Percentiles rank a stretch among this genome's conserved stretches.
These are phyloP conservation scores for Drosophila paracracens DNA, from an alignment of 2,888 invertebrate genomes.

Conservation along the genomic window DNA sequence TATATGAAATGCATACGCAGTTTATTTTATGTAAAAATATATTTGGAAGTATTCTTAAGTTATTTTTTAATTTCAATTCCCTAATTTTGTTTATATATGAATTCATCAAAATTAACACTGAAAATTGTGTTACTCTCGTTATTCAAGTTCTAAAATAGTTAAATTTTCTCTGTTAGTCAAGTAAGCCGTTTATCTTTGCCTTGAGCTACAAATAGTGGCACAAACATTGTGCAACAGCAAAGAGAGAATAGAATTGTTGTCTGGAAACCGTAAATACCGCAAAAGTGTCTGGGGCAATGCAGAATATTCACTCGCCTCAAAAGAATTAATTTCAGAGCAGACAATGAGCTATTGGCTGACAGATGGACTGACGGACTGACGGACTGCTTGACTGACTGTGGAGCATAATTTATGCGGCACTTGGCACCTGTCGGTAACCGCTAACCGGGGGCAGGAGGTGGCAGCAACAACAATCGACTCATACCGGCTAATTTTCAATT, in stretches of 20 bases:
- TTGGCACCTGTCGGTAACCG: slow-evolving; percentile 52
- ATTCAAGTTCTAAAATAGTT: not conserved
- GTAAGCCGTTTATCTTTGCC: slow-evolving; percentile 4
- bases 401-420: slow-evolving; percentile 57
- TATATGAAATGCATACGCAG: not conserved
- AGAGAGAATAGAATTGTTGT: slow-evolving; percentile 25
- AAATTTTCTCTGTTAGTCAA: not conserved
- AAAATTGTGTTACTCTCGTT: not conserved
- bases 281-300: slow-evolving; percentile 37
- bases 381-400: slow-evolving; percentile 14
- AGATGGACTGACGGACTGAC: slow-evolving; percentile 28
- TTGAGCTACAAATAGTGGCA: slow-evolving; percentile 17
- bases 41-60: not conserved
- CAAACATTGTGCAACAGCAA: slow-evolving; percentile 17
- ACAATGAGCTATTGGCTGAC: slow-evolving; percentile 46
- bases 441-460: slow-evolving; percentile 4
- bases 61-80: not conserved
- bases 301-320: slow-evolving; percentile 45
- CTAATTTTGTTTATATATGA: not conserved
- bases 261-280: slow-evolving; percentile 42
- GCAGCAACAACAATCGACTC: slow-evolving; percentile 1
- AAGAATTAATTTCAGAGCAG: slow-evolving; percentile 53
- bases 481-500: slow-evolving; percentile 46
- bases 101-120: not conserved
- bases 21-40: not conserved